Percentiles rank a stretch among this genome's conserved stretches.
Conservation (phyloP, 2,888 invertebrate genomes). For the Pseudanteris insignis region DNA sequence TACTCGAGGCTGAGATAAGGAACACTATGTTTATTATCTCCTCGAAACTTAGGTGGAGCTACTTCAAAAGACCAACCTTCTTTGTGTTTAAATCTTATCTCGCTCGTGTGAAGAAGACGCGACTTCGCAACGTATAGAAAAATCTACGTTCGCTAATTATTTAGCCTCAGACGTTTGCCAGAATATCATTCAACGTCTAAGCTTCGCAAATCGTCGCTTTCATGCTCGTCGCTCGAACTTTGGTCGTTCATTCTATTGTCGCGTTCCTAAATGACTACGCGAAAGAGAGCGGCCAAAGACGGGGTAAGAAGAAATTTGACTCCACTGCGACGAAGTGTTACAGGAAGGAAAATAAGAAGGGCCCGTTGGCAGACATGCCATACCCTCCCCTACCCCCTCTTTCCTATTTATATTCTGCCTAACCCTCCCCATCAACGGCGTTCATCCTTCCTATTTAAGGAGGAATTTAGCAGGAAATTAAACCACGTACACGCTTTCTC, state of each 20-base stretch:
- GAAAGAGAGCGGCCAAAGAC: slow-evolving; percentile 9
- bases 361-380: slow-evolving; percentile 44
- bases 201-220: too few species aligned
- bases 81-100: slow-evolving; percentile 48
- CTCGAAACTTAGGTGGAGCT: slow-evolving; percentile 49
- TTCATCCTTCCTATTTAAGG: slow-evolving; percentile 68
- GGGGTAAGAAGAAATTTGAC: slow-evolving; percentile 42
- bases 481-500: slow-evolving; percentile 63
- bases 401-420: slow-evolving; percentile 66
- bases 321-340: slow-evolving; percentile 35
- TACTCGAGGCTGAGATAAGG: slow-evolving; percentile 57
- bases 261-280: slow-evolving; percentile 45
- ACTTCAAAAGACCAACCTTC: slow-evolving; percentile 47
- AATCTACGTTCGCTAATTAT: slow-evolving; percentile 23
- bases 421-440: slow-evolving; percentile 67
- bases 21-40: slow-evolving; percentile 62
- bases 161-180: too few species aligned
- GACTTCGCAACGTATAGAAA: slow-evolving; percentile 49
- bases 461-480: slow-evolving; percentile 68
- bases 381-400: too few species aligned
- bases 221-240: slow-evolving; percentile 51
- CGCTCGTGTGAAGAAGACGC: slow-evolving; percentile 52
- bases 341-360: slow-evolving; percentile 40
- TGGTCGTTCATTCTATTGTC: slow-evolving; percentile 48
- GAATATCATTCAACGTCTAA: slow-evolving; percentile 6